Conservation (phyloP, 2,888 invertebrate genomes). For the Heliconius erato region DNA sequence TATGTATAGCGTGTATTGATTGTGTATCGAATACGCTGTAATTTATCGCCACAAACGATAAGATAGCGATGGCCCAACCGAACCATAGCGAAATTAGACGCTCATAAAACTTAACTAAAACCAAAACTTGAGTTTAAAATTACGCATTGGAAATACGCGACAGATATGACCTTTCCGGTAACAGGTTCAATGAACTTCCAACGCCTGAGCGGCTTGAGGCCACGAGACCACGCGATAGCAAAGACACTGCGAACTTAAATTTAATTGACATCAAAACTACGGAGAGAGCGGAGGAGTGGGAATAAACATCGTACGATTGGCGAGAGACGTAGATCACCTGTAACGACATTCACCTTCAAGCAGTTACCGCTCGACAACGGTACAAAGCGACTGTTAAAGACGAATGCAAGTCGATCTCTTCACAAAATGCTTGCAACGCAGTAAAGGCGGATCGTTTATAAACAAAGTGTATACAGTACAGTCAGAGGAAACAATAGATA, state of each 20-base stretch:
- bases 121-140: slow-evolving; percentile 5
- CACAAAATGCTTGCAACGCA: slow-evolving; percentile 64
- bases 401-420: slow-evolving; percentile 56
- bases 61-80: slow-evolving; percentile 63
- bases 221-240: slow-evolving; percentile 43
- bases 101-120: slow-evolving; percentile 3
- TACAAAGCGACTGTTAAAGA: slow-evolving; percentile 65
- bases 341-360: slow-evolving; percentile 51
- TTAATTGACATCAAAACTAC: slow-evolving; percentile 62
- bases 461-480: slow-evolving; percentile 65
- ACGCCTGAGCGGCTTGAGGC: slow-evolving; percentile 46
- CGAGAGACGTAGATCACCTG: slow-evolving; percentile 62
- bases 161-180: slow-evolving; percentile 49
- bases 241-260: slow-evolving; percentile 52
- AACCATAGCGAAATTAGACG: slow-evolving; percentile 46
- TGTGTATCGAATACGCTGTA: slow-evolving; percentile 76
- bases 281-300: slow-evolving; percentile 60
- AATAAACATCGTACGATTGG: slow-evolving; percentile 57
- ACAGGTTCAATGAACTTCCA: slow-evolving; percentile 55
- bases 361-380: slow-evolving; percentile 58
- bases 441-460: slow-evolving; percentile 74
- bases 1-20: slow-evolving; percentile 73
- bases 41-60: slow-evolving; percentile 79
- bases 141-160: slow-evolving; percentile 34
- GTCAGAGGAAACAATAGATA: slow-evolving; percentile 59